Evolutionary conservation across 2,113 vertebrate species (phyloP).

Genomic region (Phoxinus phoxinus): DNA sequence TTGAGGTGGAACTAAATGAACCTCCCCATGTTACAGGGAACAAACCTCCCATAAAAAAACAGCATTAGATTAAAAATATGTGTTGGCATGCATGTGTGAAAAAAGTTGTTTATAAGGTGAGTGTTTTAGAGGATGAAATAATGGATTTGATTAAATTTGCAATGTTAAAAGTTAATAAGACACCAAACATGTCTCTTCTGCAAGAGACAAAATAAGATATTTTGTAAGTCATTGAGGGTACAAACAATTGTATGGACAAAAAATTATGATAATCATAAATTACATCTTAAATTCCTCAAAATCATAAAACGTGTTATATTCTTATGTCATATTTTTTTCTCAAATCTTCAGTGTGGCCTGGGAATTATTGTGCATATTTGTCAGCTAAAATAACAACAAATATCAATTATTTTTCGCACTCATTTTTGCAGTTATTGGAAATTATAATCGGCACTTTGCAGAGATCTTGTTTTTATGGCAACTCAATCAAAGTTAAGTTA

Average conservation of each 20-base stretch:
- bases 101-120: not conserved
- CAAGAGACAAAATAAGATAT: not conserved
- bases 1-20: not conserved
- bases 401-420: not conserved
- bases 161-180: not conserved
- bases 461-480: not conserved
- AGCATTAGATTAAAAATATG: not conserved
- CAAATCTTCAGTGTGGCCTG: not conserved
- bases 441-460: not conserved
- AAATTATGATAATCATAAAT: no score
- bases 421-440: not conserved
- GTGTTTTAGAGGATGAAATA: not conserved
- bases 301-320: no score
- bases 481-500: conserved; percentile 20
- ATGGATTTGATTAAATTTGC: not conserved
- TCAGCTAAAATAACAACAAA: not conserved
- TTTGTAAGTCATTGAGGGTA: not conserved
- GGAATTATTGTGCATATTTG: not conserved
- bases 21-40: not conserved
- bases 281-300: no score
- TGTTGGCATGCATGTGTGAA: not conserved
- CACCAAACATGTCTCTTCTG: not conserved
- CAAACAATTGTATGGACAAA: not conserved
- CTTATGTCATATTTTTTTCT: not conserved
- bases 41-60: not conserved